Evolutionary conservation across 2,113 vertebrate species (phyloP).

Genomic region (Plectropomus leopardus): DNA sequence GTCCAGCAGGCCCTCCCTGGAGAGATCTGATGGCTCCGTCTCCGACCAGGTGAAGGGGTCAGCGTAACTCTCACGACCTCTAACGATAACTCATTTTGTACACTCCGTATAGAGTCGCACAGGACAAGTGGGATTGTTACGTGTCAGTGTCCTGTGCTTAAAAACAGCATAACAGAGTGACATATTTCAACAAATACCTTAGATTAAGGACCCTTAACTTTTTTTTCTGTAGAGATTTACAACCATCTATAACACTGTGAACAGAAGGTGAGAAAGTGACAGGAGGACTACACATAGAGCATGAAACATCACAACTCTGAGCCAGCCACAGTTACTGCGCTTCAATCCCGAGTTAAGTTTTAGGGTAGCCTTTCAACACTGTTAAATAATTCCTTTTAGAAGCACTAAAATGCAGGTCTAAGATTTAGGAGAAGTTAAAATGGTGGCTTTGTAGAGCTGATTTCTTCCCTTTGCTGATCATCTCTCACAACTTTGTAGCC

Average conservation of each 20-base stretch:
- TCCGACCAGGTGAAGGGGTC: slow-evolving; percentile 73
- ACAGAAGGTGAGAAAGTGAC: slow-evolving; percentile 7
- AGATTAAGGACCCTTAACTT: not conserved
- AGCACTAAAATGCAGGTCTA: not conserved
- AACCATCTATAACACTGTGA: slow-evolving; percentile 3
- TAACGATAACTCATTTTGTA: slow-evolving; percentile 37
- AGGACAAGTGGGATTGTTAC: slow-evolving; percentile 15
- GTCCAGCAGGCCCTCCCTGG: slow-evolving; percentile 45
- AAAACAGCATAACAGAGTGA: slow-evolving; percentile 7
- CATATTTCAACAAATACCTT: slow-evolving; percentile 37
- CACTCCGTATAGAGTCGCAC: slow-evolving; percentile 33
- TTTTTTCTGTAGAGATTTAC: slow-evolving; percentile 17
- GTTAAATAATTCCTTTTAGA: not conserved
- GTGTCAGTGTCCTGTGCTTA: not conserved
- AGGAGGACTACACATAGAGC: not conserved
- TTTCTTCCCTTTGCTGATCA: slow-evolving; percentile 22
- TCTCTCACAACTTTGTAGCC: slow-evolving; percentile 2
- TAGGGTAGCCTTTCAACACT: not conserved
- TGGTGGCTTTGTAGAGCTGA: not conserved
- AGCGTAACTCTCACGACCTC: slow-evolving; percentile 60
- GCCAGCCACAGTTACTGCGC: not conserved
- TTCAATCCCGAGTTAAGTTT: slow-evolving; percentile 3
- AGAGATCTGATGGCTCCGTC: slow-evolving; percentile 55
- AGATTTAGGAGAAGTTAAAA: not conserved
- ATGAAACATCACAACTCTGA: not conserved